A percentile compares a stretch with the other conserved stretches of the same genome.
phyloP scores from a whole-genome alignment of 2,113 vertebrate species.

The Tricholaema leucomelas region DNA sequence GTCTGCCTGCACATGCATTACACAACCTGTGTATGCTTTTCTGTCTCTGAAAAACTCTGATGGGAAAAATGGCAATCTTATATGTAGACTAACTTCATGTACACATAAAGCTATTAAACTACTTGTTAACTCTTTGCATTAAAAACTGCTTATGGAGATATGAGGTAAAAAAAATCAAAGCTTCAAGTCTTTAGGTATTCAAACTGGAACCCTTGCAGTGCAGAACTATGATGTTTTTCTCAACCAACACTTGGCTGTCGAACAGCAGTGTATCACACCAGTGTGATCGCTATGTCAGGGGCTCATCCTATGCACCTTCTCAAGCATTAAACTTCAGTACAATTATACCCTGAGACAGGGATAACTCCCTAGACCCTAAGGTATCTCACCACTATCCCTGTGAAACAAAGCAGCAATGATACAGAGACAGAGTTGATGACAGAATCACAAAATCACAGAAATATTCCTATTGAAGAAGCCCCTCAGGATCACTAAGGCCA shows the following conservation, averaged over 20 bases:
- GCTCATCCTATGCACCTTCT: background rate
- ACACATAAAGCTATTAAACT: background rate
- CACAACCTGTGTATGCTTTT: background rate
- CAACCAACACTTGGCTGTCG: background rate
- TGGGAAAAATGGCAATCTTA: background rate
- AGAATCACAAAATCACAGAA: no score
- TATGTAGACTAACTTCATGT: background rate
- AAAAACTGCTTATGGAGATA: background rate
- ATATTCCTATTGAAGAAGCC: no score
- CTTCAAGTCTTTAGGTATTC: background rate
- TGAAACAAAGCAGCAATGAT: background rate
- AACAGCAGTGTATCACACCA: background rate
- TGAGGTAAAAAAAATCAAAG: background rate
- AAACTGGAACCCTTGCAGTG: background rate
- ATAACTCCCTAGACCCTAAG: background rate
- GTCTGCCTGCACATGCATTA: background rate
- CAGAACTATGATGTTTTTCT: background rate
- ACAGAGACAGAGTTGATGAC: background rate
- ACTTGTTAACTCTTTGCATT: background rate
- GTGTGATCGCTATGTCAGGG: accelerated
- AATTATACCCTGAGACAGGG: background rate
- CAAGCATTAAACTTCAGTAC: background rate
- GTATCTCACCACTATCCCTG: background rate
- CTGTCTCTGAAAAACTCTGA: background rate
- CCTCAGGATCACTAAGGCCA: no score